Conservation (phyloP, 2,888 invertebrate species). For the Oligia strigilis region DNA sequence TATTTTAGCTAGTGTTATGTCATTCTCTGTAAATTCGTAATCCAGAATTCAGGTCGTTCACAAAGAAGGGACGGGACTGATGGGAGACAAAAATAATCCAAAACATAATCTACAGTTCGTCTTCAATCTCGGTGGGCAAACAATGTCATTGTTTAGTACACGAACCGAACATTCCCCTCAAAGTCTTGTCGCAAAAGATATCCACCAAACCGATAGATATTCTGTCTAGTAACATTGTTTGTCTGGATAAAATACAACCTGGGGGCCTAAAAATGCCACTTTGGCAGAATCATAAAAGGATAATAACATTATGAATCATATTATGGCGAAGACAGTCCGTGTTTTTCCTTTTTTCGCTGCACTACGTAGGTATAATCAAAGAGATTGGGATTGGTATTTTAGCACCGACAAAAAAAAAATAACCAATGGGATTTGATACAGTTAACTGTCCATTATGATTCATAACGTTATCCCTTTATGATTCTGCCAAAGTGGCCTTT, state of each 20-base stretch:
- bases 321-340: no score
- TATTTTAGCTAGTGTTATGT: background rate
- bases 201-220: conserved; percentile 22
- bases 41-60: background rate
- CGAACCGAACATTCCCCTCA: conserved; percentile 41
- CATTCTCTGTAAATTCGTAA: background rate
- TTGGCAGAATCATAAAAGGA: no score
- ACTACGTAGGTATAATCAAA: no score
- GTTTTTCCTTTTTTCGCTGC: no score
- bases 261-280: background rate
- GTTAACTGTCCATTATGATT: no score
- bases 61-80: conserved; percentile 10
- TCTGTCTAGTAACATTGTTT: conserved; percentile 39
- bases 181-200: conserved; percentile 44
- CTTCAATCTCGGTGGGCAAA: conserved; percentile 55
- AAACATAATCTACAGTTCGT: conserved; percentile 30
- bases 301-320: no score
- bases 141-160: conserved; percentile 60
- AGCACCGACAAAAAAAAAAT: no score
- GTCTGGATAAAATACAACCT: conserved; percentile 18
- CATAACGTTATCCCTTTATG: no score
- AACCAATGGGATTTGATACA: no score
- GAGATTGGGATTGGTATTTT: no score
- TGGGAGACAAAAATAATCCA: conserved; percentile 42
- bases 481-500: no score